Evolutionary conservation across 2,797 vertebrate species (phyloP).

Genomic region (Cossypha caffra): DNA sequence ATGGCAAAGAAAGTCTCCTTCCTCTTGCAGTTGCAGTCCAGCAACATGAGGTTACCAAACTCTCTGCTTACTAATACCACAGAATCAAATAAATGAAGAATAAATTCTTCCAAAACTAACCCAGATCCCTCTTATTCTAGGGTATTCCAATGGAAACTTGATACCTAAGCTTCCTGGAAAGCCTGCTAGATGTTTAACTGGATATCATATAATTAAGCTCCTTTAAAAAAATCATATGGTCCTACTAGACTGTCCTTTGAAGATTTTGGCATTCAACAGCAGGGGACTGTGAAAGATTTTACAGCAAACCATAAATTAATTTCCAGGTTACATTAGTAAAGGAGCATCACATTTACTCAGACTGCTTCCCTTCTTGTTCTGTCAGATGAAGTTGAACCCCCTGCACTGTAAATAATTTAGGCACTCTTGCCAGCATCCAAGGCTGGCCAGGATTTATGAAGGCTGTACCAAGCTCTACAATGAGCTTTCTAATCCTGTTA

Average conservation of each 20-base stretch:
- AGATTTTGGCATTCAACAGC: neutral
- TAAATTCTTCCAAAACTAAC: neutral
- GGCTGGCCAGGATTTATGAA: neutral
- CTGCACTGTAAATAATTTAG: constrained; percentile 37
- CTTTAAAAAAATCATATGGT: neutral
- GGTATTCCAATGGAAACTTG: neutral
- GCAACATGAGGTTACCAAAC: neutral
- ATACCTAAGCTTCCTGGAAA: neutral
- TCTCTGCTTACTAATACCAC: fast-evolving
- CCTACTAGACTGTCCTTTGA: neutral
- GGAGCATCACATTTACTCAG: constrained; percentile 28
- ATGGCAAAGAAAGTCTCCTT: neutral
- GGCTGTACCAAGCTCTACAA: neutral
- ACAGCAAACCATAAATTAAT: constrained; percentile 20
- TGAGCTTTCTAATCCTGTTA: neutral
- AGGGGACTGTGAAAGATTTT: neutral
- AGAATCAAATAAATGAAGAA: constrained; percentile 1
- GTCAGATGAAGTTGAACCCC: constrained; percentile 38
- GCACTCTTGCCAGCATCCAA: constrained; percentile 14
- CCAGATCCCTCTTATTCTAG: neutral
- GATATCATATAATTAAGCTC: neutral
- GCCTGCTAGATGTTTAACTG: neutral
- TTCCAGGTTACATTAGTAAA: constrained; percentile 41
- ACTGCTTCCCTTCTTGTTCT: constrained; percentile 64
- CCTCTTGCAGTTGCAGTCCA: neutral